Percentiles rank a stretch among this genome's conserved stretches.
phyloP scores from a whole-genome alignment of 1,140 invertebrate genomes.

The Oedothorax gibbosus region DNA sequence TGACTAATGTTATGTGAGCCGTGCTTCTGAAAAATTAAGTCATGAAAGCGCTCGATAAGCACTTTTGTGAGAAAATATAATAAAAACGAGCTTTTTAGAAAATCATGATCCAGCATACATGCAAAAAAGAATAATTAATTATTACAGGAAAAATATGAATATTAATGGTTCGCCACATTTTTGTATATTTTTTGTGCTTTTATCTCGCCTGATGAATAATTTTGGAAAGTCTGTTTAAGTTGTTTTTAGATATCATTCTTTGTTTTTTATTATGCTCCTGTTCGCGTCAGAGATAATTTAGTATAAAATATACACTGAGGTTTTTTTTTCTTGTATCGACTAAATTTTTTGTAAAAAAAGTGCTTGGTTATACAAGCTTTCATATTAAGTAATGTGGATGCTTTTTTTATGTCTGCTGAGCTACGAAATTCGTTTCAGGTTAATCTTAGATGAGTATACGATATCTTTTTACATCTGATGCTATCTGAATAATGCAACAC shows the following conservation, averaged over 20 bases:
- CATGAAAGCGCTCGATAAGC: constrained; percentile 33
- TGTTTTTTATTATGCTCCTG: neutral
- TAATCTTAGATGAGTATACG: too few relatives aligned
- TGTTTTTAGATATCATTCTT: neutral
- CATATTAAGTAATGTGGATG: too few relatives aligned
- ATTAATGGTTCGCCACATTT: constrained; percentile 34
- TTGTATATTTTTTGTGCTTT: constrained; percentile 6
- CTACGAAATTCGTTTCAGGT: too few relatives aligned
- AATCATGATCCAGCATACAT: constrained; percentile 11
- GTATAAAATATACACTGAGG: too few relatives aligned
- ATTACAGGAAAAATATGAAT: constrained; percentile 27
- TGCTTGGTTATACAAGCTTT: too few relatives aligned
- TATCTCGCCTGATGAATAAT: constrained; percentile 19
- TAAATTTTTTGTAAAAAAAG: too few relatives aligned
- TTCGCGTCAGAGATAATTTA: too few relatives aligned
- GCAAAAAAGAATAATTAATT: constrained; percentile 42
- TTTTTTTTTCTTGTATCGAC: too few relatives aligned
- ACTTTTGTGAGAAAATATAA: constrained; percentile 33
- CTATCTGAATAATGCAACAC: too few relatives aligned
- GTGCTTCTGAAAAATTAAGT: neutral
- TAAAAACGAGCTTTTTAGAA: constrained; percentile 10
- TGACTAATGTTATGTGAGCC: constrained; percentile 48
- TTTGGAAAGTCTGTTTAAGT: constrained; percentile 3
- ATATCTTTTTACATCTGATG: too few relatives aligned
- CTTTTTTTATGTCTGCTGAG: too few relatives aligned